These are phyloP conservation scores for Metacarcinus magister DNA, from an alignment of 2,888 invertebrate species.

Conservation along the genomic window DNA sequence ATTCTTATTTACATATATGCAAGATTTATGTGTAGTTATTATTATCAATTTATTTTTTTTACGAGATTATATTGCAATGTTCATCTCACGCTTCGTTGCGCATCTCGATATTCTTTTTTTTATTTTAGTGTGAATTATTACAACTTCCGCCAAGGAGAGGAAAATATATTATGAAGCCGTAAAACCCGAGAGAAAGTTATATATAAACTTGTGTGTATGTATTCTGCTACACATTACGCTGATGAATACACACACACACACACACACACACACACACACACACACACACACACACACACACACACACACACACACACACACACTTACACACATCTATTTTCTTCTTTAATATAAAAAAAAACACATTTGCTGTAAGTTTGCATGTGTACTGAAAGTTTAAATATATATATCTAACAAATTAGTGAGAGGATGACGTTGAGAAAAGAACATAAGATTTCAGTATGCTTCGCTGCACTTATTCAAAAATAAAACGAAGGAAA, in stretches of 20 bases:
- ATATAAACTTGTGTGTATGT: background rate
- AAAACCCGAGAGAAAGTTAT: background rate
- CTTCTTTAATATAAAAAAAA: background rate
- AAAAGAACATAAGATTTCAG: no score
- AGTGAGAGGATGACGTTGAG: no score
- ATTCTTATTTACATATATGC: background rate
- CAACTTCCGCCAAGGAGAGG: background rate
- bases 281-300: slow-evolving; percentile 12
- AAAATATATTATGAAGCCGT: background rate
- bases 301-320: background rate
- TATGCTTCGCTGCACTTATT: no score
- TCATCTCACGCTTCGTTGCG: background rate
- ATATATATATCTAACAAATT: no score
- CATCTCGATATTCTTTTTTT: background rate
- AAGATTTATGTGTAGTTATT: background rate
- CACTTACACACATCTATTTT: background rate
- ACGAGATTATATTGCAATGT: background rate
- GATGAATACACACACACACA: background rate
- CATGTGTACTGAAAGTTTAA: background rate
- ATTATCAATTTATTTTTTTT: background rate
- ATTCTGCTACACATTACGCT: background rate
- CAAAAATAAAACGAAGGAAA: no score
- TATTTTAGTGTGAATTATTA: background rate
- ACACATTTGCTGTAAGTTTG: background rate
- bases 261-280: slow-evolving; percentile 1